These are phyloP conservation scores for Ophraella communa DNA, from an alignment of 2,888 invertebrate genomes.

Conservation along the genomic window DNA sequence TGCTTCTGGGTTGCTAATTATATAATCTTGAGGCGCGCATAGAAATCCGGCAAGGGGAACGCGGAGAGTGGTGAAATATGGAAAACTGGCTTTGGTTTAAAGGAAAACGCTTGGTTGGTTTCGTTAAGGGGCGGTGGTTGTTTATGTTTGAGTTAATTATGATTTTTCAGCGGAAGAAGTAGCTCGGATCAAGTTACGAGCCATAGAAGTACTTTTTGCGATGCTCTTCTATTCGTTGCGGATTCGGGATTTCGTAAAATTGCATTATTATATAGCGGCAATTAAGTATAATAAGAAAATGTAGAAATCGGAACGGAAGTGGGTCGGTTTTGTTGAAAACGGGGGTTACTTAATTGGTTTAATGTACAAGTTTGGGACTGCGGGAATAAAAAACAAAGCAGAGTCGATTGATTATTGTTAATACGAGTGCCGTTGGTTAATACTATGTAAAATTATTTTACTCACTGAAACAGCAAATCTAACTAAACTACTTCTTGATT, in stretches of 20 bases:
- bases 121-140: slow-evolving; percentile 48
- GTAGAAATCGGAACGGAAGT: neutral
- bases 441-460: no score
- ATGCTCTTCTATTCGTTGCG: slow-evolving; percentile 14
- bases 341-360: neutral
- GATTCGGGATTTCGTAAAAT: slow-evolving; percentile 20
- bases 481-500: no score
- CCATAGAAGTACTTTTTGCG: slow-evolving; percentile 19
- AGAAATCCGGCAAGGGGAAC: slow-evolving; percentile 6
- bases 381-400: no score
- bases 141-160: slow-evolving; percentile 51
- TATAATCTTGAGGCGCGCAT: slow-evolving; percentile 51
- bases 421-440: no score
- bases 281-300: slow-evolving; percentile 7
- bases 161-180: slow-evolving; percentile 34
- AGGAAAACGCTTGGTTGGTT: slow-evolving; percentile 48
- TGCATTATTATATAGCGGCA: slow-evolving; percentile 22
- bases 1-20: slow-evolving; percentile 55
- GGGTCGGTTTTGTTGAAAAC: neutral
- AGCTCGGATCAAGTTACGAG: slow-evolving; percentile 26
- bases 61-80: slow-evolving; percentile 46
- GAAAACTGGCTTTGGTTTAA: slow-evolving; percentile 49
- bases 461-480: no score
- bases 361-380: no score
- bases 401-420: no score